Evolutionary conservation across 2,888 invertebrate genomes (phyloP), one percentile per base, ranked within the genome.

Genomic region (Tipula lateralis): DNA sequence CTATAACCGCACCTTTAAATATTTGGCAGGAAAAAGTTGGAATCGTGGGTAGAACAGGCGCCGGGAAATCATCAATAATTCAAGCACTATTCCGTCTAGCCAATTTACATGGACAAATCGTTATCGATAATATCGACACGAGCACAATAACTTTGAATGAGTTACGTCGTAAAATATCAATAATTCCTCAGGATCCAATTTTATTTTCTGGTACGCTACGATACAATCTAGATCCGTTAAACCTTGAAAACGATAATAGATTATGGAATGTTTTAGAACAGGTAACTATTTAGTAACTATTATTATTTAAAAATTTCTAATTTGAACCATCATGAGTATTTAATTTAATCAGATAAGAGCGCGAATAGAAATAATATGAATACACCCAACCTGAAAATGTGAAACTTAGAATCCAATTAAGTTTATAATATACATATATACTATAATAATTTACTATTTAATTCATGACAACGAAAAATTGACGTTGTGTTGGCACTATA

Each of bases 101-200:
- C 16, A 30, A 84, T 32, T 85, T 84, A 19, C 83, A 85, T 0
- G 85, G 85, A 29, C 29, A 30, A 44, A 85, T 85, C 30, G 16
- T 84, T 30, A 85, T 85, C 29, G 85, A 85, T 84, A 84, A 85
- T n/a, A 84, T 84, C 3, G 84, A 85, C 39, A 85, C 83, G 19
- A 85, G 39, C 6, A 84, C 36, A 6, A 34, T 85, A 24, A 84
- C 80, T 34, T 39, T 85, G 29, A 87, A 91, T 85, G 92, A 92
- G 85, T 89, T 94, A 5, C 88, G 94, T 30, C 89, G 90, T 36
- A 91, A 90, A 83, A 91, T 94, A 85, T 92, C 93, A 1, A 93
- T 94, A 85, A 94, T 94, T 86, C 94, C 94, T 0, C 93, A 93
- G 88, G 94, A 94, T 87, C 94, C 94, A 0, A 92, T 94, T 7